Conservation (phyloP, 2,797 vertebrate genomes). For the Naso thynnoides region DNA sequence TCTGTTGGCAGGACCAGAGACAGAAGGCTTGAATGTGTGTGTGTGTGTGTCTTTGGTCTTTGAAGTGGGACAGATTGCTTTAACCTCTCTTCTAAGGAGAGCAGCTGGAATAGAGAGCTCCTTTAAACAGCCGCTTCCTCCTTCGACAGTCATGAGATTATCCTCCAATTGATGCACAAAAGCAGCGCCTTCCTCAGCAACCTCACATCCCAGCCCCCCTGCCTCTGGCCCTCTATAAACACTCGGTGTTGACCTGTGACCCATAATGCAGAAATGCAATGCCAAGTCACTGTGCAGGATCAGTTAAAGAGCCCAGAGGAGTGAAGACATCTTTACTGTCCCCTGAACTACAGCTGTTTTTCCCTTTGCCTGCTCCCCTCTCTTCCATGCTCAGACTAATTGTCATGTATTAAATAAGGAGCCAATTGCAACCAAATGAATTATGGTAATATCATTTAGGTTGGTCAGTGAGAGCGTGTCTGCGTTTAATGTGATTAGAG, state of each 20-base stretch:
- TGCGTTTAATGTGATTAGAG: slow-evolving; percentile 62
- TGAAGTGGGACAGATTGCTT: slow-evolving; percentile 86
- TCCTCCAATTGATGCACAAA: slow-evolving; percentile 79
- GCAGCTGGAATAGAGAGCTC: slow-evolving; percentile 84
- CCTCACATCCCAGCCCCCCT: slow-evolving; percentile 59
- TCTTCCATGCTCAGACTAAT: slow-evolving; percentile 36
- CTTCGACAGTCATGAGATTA: slow-evolving; percentile 83
- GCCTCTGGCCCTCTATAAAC: slow-evolving; percentile 68
- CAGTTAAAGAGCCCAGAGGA: slow-evolving; percentile 41
- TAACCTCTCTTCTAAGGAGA: slow-evolving; percentile 80
- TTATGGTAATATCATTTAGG: slow-evolving; percentile 73
- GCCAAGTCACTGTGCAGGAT: slow-evolving; percentile 63
- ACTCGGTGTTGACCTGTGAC: slow-evolving; percentile 76
- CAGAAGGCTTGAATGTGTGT: slow-evolving; percentile 58
- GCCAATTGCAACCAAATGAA: slow-evolving; percentile 61
- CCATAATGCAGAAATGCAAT: slow-evolving; percentile 76
- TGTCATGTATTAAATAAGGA: slow-evolving; percentile 65
- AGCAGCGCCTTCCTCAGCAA: slow-evolving; percentile 60
- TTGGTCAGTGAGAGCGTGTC: slow-evolving; percentile 57
- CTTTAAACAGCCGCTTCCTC: slow-evolving; percentile 81
- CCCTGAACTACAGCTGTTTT: slow-evolving; percentile 25
- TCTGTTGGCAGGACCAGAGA: slow-evolving; percentile 67
- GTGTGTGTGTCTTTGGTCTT: slow-evolving; percentile 66
- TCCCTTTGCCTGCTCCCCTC: slow-evolving; percentile 28
- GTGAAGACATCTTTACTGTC: slow-evolving; percentile 58